A percentile compares a stretch with the other conserved stretches of the same genome.
Conservation (phyloP, 2,888 invertebrate species). For the Cantharis nigra region DNA sequence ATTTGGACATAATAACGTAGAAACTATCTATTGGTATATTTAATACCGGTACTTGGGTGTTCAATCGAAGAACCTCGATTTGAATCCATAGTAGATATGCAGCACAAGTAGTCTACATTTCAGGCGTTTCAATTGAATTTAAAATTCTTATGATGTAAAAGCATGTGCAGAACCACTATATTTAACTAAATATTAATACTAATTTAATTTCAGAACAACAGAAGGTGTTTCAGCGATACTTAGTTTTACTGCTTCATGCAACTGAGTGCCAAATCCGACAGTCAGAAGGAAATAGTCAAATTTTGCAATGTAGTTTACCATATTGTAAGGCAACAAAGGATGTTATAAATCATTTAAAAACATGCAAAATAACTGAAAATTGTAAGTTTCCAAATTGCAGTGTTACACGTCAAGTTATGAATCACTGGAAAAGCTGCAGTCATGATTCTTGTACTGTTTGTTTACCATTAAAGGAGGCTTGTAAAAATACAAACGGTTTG, state of each 20-base stretch:
- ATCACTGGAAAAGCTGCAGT: not conserved
- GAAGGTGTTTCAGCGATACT: not conserved
- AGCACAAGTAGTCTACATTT: too few relatives aligned
- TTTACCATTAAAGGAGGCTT: constrained; percentile 93
- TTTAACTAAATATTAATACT: not conserved
- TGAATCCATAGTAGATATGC: too few relatives aligned
- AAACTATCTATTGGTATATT: too few relatives aligned
- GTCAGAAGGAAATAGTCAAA: not conserved
- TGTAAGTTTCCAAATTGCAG: not conserved
- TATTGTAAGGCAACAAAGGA: not conserved
- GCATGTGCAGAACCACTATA: too few relatives aligned
- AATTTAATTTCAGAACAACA: not conserved
- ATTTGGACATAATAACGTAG: not conserved
- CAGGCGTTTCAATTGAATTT: too few relatives aligned
- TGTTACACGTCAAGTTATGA: not conserved
- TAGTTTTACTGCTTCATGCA: not conserved
- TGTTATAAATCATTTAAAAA: not conserved
- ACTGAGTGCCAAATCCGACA: not conserved
- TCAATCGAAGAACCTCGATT: too few relatives aligned
- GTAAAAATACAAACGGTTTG: constrained; percentile 68
- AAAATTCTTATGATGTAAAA: not conserved
- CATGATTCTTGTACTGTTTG: not conserved
- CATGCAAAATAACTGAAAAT: not conserved
- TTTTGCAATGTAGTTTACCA: not conserved
- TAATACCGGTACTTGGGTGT: not conserved